Conservation (phyloP, 2,888 invertebrate species). For the Eristalis intricaria region DNA sequence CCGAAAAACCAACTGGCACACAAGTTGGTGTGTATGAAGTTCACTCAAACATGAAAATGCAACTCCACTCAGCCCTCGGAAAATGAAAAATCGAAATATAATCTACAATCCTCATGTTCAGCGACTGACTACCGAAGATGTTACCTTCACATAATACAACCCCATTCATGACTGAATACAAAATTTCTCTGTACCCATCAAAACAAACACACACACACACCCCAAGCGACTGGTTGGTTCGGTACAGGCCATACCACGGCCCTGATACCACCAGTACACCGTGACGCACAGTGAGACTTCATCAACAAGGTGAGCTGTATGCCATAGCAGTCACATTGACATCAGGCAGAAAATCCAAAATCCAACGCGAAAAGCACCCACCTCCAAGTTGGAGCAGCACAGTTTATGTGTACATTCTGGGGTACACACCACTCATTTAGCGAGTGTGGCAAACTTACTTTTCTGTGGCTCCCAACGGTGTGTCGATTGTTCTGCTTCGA, state of each 20-base stretch:
- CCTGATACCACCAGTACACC: not conserved
- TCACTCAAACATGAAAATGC: not conserved
- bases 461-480: conserved; percentile 33
- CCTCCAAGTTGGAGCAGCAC: not conserved
- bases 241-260: not conserved
- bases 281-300: not conserved
- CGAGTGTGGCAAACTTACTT: conserved; percentile 33
- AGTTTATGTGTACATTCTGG: conserved; percentile 44
- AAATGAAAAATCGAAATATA: not conserved
- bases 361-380: conserved; percentile 28
- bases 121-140: not conserved
- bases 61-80: not conserved
- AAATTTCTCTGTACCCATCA: not conserved
- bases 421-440: conserved; percentile 20
- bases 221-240: not conserved
- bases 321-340: conserved; percentile 47
- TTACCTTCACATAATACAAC: not conserved
- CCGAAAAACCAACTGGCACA: not conserved
- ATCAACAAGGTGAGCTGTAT: conserved; percentile 50
- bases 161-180: not conserved
- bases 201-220: not conserved
- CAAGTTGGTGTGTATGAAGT: not conserved
- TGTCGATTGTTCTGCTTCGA: conserved; percentile 18
- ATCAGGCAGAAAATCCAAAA: conserved; percentile 20
- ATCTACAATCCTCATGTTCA: not conserved